A percentile compares a stretch with the other conserved stretches of the same genome.
phyloP scores from a whole-genome alignment of 2,888 invertebrate species.

The Prosapia bicincta region DNA sequence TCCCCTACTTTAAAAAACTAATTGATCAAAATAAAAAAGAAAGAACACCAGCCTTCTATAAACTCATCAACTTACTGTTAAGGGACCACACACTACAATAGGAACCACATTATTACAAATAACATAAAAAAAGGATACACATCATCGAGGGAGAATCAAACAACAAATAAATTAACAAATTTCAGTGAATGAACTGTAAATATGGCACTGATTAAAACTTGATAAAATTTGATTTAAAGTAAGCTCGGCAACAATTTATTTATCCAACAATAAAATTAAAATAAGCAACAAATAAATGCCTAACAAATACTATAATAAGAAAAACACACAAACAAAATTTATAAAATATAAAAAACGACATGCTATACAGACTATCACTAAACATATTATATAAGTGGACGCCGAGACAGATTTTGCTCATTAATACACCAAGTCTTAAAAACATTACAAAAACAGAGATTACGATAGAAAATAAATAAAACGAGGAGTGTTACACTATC shows the following conservation, averaged over 20 bases:
- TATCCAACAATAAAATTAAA: conserved; percentile 18
- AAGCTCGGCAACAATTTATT: conserved; percentile 29
- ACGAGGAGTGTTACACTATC: not conserved
- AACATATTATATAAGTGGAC: conserved; percentile 22
- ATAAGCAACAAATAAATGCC: conserved; percentile 23
- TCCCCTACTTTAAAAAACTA: conserved; percentile 1
- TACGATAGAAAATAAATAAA: not conserved
- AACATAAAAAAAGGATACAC: conserved; percentile 13
- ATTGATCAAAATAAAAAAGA: conserved; percentile 14
- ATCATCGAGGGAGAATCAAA: conserved; percentile 24
- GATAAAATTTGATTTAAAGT: conserved; percentile 30
- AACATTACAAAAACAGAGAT: not conserved
- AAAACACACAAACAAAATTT: conserved; percentile 2
- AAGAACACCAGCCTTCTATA: conserved; percentile 6
- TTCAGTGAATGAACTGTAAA: conserved; percentile 24
- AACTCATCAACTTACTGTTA: conserved; percentile 32
- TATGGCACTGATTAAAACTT: conserved; percentile 32
- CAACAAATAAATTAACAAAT: conserved; percentile 23
- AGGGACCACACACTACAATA: conserved; percentile 41
- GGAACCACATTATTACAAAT: conserved; percentile 40
- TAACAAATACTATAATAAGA: not conserved
- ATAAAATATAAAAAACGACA: conserved; percentile 1
- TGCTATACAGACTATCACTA: conserved; percentile 7
- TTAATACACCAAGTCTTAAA: not conserved
- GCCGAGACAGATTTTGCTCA: not conserved